Conservation (phyloP, 64 coral and sea anemone species). For the Catalaphyllia jardinei region DNA sequence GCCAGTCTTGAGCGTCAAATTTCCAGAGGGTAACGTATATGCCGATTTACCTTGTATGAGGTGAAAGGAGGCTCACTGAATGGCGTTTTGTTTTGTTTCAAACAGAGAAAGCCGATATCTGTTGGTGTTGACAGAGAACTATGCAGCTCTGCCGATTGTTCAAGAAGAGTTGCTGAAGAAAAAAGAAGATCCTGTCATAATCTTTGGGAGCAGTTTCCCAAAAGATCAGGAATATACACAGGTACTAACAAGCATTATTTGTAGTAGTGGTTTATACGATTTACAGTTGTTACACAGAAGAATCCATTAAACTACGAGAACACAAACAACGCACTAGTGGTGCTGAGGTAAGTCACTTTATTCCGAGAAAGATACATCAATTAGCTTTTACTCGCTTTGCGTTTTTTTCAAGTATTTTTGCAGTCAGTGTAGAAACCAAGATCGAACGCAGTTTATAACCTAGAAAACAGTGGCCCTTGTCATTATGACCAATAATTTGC, state of each 20-base stretch:
- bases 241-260: neutral
- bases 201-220: conserved; percentile 80
- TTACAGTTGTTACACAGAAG: neutral
- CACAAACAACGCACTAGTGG: too few relatives aligned
- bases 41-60: too few relatives aligned
- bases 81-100: neutral
- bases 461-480: too few relatives aligned
- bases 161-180: conserved; percentile 48
- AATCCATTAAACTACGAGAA: too few relatives aligned
- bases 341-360: too few relatives aligned
- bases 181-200: conserved; percentile 52
- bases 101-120: conserved; percentile 86
- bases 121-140: conserved; percentile 82
- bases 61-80: neutral
- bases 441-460: too few relatives aligned
- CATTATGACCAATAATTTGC: too few relatives aligned
- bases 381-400: too few relatives aligned
- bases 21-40: neutral
- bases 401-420: too few relatives aligned
- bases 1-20: conserved; percentile 31
- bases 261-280: neutral
- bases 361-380: too few relatives aligned
- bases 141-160: conserved; percentile 78
- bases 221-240: conserved; percentile 89
- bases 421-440: too few relatives aligned